Evolutionary conservation across 2,113 vertebrate species (phyloP), one percentile per base, ranked within the genome.

Genomic region (Uria aalge): DNA sequence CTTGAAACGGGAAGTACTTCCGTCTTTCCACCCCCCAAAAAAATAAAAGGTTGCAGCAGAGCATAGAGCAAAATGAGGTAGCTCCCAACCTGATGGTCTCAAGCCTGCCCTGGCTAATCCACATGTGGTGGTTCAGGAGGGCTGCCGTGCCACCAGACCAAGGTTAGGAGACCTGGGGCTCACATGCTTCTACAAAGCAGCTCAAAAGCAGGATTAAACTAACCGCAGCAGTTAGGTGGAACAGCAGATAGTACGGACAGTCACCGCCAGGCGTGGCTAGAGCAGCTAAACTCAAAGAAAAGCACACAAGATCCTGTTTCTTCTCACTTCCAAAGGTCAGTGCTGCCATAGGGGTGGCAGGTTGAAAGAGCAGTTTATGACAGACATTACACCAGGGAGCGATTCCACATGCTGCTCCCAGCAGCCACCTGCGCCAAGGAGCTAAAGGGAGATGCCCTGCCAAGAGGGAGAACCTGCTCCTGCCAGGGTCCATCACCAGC

Each of bases 331-430:
- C 94, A 68, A 81, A 94, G 88, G 69, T 50, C 88, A 88, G 74
- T 0, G 0, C n/a, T 62, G 55, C 63, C 7, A 0, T 1, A 34
- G 0, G 0, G 0, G 32, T 27, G 40, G 72, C 80, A 77, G 48
- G 43, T 62, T 1, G 0, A 57, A 30, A 78, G 55, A 84, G 73
- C 45, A 40, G 81, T 59, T 69, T 74, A 60, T n/a, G 64, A 63
- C 52, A 85, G 74, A 67, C 16, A 10, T 85, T 26, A 48, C 16
- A 52, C 2, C 45, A 62, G 27, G 50, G 11, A 74, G 41, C 0
- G 0, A 74, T 23, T 74, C 93, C 16, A 20, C 71, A 19, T 5
- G 26, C 64, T 0, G 5, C 48, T 55, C 45, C 56, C 17, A 10
- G 75, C 60, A 59, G 83, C 55, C 1, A 5, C 23, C 60, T 53